Base-by-base conservation (phyloP, 2,797 vertebrate genomes). In the Sebastes trivittatus region DNA sequence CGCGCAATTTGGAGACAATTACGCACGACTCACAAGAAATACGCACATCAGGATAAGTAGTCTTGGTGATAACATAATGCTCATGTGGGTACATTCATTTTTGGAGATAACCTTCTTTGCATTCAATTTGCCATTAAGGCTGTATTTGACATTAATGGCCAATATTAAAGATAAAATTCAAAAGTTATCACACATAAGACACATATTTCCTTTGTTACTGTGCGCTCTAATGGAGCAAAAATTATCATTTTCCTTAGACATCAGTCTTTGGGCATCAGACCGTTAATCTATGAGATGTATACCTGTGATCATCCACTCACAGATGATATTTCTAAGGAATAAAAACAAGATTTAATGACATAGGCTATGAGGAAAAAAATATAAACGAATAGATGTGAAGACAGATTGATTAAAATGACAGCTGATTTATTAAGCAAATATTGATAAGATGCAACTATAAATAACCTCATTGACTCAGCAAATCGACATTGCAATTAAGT, bases 401-500 rank as follows among this genome's bases (percentile, higher is more conserved):
- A 18, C 6, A 59, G 5, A 11, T n/a, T 8, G 36, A 38, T 38
- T 38, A 14, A 56, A 60, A 38, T 16, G 7, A 5, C 11, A 49
- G 14, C 18, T 63, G 36, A 79, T 80, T 67, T 52, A 55, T 46
- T 11, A 10, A 72, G 46, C 6, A 74, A 34, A 71, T 71, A 55
- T 16, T 32, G 42, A 79, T 66, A 34, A 67, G 23, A 58, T 56
- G 54, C 18, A 61, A 27, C 58, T 66, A 16, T 30, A 77, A 72
- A 77, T 64, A 77, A 63, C 52, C 4, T 20, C 6, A 92, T 87
- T 77, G 73, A 92, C 77, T 90, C 78, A 54, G 58, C 16, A 79
- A 89, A 89, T 94, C 75, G 89, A 94, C 91, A 87, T 89, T 86
- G 93, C 80, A 91, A 82, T 95, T 84, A 92, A 89, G 87, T 84